Percentiles rank a stretch among this genome's conserved stretches.
Evolutionary conservation across 2,113 vertebrate genomes (phyloP).

Genomic region (Cyanistes caeruleus): DNA sequence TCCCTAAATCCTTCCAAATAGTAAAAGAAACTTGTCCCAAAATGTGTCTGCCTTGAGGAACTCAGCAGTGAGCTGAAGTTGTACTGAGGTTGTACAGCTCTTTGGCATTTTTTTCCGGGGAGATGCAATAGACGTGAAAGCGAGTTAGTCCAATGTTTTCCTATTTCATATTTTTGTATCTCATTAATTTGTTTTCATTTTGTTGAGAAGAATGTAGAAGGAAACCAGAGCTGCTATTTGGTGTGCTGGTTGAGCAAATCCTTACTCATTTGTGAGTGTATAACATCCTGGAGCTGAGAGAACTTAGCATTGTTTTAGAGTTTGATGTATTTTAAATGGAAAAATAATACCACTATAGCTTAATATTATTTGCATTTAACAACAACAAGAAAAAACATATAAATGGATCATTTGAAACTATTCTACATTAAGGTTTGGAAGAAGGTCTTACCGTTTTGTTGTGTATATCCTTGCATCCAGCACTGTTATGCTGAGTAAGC

Average conservation of each 20-base stretch:
- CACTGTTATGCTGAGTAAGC: neutral
- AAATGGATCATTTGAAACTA: neutral
- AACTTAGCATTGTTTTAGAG: neutral
- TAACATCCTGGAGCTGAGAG: neutral
- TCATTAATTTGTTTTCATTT: neutral
- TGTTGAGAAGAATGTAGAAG: neutral
- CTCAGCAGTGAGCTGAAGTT: neutral
- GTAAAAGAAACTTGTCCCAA: neutral
- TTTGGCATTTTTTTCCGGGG: neutral
- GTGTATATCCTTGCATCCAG: neutral
- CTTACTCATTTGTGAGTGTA: neutral
- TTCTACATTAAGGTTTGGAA: neutral
- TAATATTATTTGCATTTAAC: neutral
- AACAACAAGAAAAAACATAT: neutral
- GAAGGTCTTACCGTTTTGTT: neutral
- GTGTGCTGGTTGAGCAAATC: neutral
- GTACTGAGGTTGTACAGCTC: neutral
- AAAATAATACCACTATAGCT: neutral
- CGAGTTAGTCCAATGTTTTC: neutral
- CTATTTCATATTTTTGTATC: neutral
- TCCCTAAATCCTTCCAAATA: neutral
- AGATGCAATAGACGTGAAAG: neutral
- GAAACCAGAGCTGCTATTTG: neutral
- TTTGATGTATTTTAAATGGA: neutral
- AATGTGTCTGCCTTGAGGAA: neutral